Evolutionary conservation across 2,888 invertebrate species (phyloP), one percentile per base, ranked within the genome.

Genomic region (Ectemnius continuus): DNA sequence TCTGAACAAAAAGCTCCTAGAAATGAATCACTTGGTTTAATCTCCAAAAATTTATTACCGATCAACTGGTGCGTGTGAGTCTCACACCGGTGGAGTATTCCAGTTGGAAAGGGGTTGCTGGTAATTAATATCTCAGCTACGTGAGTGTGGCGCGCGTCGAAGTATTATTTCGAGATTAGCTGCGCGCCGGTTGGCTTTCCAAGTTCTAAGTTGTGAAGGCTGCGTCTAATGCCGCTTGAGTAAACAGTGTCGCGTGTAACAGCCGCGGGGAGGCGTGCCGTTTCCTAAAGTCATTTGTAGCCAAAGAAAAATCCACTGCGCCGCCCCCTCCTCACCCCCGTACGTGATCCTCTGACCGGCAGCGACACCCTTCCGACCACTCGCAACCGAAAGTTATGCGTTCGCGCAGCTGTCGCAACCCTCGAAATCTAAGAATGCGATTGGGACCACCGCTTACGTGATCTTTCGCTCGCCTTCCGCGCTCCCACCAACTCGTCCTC

Each of bases 221-320:
- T 36, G 8, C 36, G 36, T 36, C 36, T 36, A 36, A 36, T 36
- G 6, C 36, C 48, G 77, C 64, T 68, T 78, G 80, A 81, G 80
- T 79, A 85, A 86, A 86, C 78, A 86, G 70, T 73, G 76, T 36
- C 36, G 80, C 61, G 81, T 80, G 73, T 65, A 70, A 71, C 89
- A 88, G 88, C 87, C 89, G 88, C 78, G 78, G 84, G 82, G 85
- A 83, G 89, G 90, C 89, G 90, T 90, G 88, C 63, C 89, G 85
- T 83, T 89, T 90, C 90, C 90, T 86, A 79, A 87, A 90, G 84
- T 87, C 86, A 89, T 90, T 90, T 89, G 87, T 89, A 82, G 73
- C n/a, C 14, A 52, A 11, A 61, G 72, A 81, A 84, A 80, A 83
- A 74, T 69, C 71, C 65, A 73, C 77, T 76, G 66, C 1, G 36